Evolutionary conservation across 2,888 invertebrate species (phyloP), one percentile per base, ranked within the genome.

Genomic region (Athripsodes cinereus): DNA sequence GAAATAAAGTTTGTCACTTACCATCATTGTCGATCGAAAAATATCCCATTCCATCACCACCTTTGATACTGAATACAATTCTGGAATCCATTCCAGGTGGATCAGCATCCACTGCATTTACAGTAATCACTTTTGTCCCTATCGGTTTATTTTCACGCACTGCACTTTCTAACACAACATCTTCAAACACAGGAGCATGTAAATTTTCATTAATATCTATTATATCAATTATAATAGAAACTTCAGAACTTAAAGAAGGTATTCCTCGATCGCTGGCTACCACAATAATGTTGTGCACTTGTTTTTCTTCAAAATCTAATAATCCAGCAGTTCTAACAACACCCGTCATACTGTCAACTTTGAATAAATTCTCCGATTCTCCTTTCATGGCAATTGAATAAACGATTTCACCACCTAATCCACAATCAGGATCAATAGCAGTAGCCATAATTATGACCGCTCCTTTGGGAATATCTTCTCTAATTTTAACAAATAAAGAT

Each of bases 161-260:
- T 65, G 78, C 79, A 53, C 88, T 90, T 62, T 81, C 75, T 63
- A 88, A 76, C 65, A 92, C 91, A 68, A 88, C 89, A 71, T 90
- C 91, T 52, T 82, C 81, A 73, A 96, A 96, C 64, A 80, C 77
- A 1, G 96, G 95, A 54, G 92, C 81, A 73, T 87, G 84, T 57
- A 86, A 78, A 74, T 96, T 96, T 75, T 96, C 96, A 75, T 97
- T 94, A 19, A 96, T 96, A 75, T 97, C 96, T 64, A 91, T 87
- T 61, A 93, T 83, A 74, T 95, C 92, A 55, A 97, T 83, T 53
- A 89, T 82, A 22, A 97, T 82, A 59, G 86, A 82, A 58, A 92
- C 87, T 68, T 90, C 88, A 1, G 92, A 84, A 62, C 86, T 85
- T 62, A 94, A 75, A 3, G 90, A 81, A 1, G 94, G 94, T 57